phyloP scores from a whole-genome alignment of 2,113 vertebrate species.

The Chloroceryle aenea region DNA sequence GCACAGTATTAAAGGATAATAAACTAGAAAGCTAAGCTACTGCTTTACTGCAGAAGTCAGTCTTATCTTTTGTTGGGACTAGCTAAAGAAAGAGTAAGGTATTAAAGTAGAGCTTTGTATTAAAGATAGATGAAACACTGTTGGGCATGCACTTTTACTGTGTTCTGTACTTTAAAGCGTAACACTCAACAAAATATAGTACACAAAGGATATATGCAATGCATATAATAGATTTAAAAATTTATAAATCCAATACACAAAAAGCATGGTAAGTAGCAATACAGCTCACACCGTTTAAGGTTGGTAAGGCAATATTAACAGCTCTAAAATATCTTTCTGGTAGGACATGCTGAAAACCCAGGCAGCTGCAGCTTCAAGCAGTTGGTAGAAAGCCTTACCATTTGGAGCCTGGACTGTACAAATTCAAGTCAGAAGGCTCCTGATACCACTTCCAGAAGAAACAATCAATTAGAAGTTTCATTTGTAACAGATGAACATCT shows the following conservation, averaged over 20 bases:
- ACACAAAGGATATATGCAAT: background rate
- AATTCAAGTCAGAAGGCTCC: constrained; percentile 36
- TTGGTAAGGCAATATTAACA: background rate
- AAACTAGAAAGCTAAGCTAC: background rate
- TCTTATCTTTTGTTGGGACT: background rate
- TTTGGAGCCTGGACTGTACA: constrained; percentile 50
- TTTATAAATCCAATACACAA: background rate
- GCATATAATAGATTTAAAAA: background rate
- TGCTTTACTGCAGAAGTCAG: background rate
- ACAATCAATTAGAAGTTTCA: constrained; percentile 43
- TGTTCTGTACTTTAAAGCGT: background rate
- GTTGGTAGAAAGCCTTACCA: constrained; percentile 57
- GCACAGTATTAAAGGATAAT: background rate
- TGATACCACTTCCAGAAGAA: constrained; percentile 44
- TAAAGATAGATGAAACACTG: background rate
- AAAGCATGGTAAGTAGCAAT: background rate
- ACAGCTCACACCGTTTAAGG: background rate
- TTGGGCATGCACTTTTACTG: background rate
- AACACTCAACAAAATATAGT: background rate
- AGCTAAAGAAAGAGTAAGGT: background rate
- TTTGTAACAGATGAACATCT: constrained; percentile 20
- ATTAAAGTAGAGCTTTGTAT: background rate
- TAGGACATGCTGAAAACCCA: constrained; percentile 58
- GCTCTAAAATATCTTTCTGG: background rate
- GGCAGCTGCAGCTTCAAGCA: constrained; percentile 49